Evolutionary conservation across 2,888 invertebrate genomes (phyloP).

Genomic region (Podotricha telesiphe): DNA sequence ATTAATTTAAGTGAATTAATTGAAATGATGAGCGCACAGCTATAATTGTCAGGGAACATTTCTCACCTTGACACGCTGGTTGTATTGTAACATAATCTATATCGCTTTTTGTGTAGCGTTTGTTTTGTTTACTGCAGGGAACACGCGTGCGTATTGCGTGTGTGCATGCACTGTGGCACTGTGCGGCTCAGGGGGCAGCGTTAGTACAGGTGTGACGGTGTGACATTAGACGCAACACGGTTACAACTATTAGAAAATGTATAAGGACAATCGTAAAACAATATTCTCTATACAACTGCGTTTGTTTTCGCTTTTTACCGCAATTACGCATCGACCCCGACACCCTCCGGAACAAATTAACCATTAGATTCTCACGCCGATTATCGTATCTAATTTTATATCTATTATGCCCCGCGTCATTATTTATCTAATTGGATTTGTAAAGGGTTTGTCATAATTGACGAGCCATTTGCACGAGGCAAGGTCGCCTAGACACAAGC

Average conservation of each 20-base stretch:
- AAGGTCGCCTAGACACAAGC: background rate
- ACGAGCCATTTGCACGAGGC: conserved; percentile 3
- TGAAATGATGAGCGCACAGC: too few relatives aligned
- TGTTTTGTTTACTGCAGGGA: background rate
- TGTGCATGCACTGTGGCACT: background rate
- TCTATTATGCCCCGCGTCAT: conserved; percentile 24
- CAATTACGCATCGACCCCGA: conserved; percentile 48
- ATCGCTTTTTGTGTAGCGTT: background rate
- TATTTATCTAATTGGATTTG: conserved; percentile 29
- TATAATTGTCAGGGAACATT: conserved; percentile 1
- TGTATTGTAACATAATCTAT: background rate
- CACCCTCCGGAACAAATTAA: conserved; percentile 64
- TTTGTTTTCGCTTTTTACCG: conserved; percentile 49
- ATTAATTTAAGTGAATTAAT: background rate
- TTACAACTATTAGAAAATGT: conserved; percentile 34
- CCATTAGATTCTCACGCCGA: conserved; percentile 60
- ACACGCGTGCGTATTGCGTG: background rate
- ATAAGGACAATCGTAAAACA: conserved; percentile 46
- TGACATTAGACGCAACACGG: conserved; percentile 37
- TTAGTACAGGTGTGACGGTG: too few relatives aligned
- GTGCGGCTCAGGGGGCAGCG: background rate
- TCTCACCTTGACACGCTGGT: conserved; percentile 5
- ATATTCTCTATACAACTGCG: conserved; percentile 55
- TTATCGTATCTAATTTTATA: conserved; percentile 37
- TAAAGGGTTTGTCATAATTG: conserved; percentile 29